A percentile compares a stretch with the other conserved stretches of the same genome.
phyloP scores from a whole-genome alignment of 64 coral and sea anemone species.

The Cladopsammia gracilis region DNA sequence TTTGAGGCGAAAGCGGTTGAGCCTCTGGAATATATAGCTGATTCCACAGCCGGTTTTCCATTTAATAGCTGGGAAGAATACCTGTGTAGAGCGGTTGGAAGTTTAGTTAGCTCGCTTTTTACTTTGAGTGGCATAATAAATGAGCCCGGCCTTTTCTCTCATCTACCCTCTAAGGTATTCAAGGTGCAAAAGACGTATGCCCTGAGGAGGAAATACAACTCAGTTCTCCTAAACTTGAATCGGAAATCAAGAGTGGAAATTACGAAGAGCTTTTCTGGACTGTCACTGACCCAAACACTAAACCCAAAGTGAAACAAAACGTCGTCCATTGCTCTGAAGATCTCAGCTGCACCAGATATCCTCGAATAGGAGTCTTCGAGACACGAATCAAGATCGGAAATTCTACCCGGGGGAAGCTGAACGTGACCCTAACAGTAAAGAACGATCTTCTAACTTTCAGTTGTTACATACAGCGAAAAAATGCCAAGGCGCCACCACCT shows the following conservation, averaged over 20 bases:
- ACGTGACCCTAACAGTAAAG: neutral
- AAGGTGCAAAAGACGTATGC: neutral
- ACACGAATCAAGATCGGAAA: neutral
- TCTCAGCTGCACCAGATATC: neutral
- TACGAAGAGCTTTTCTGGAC: neutral
- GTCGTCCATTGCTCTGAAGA: neutral
- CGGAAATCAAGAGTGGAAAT: neutral
- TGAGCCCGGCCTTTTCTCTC: neutral
- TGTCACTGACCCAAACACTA: neutral
- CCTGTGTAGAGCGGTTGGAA: too few relatives aligned
- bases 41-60: too few relatives aligned
- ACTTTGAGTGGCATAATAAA: neutral
- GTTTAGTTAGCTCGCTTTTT: neutral
- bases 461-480: neutral
- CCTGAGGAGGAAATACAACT: neutral
- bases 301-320: neutral
- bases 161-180: neutral
- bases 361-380: neutral
- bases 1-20: too few relatives aligned
- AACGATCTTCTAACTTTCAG: neutral
- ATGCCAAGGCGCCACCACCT: neutral
- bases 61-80: too few relatives aligned
- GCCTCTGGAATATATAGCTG: too few relatives aligned
- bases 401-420: neutral
- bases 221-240: neutral